Evolutionary conservation across 2,888 invertebrate genomes (phyloP).

Genomic region (Drosophila anceps): DNA sequence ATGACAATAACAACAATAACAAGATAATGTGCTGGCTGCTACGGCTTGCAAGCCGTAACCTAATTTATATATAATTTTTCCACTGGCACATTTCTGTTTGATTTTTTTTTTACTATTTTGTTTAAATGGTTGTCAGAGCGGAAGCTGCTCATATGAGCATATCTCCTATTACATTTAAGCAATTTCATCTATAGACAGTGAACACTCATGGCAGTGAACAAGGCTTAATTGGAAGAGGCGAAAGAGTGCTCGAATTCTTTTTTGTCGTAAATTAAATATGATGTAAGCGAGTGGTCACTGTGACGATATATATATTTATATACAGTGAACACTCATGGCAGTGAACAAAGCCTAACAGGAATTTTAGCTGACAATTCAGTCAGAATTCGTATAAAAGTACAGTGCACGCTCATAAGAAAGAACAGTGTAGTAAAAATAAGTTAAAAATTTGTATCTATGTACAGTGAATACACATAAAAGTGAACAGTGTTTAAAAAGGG

Average conservation of each 20-base stretch:
- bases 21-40: conserved; percentile 28
- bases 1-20: conserved; percentile 15
- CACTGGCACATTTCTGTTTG: conserved; percentile 44
- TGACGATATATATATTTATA: background rate
- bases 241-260: background rate
- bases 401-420: too few species aligned
- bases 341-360: too few species aligned
- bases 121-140: conserved; percentile 54
- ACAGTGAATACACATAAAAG: background rate
- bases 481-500: background rate
- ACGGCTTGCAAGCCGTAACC: conserved; percentile 42
- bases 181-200: conserved; percentile 14
- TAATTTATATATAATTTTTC: conserved; percentile 69
- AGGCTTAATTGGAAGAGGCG: background rate
- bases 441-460: background rate
- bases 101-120: conserved; percentile 15
- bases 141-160: conserved; percentile 77
- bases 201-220: background rate
- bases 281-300: too few species aligned
- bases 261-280: background rate
- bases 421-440: too few species aligned
- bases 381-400: too few species aligned
- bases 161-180: conserved; percentile 60
- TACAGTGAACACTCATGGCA: background rate
- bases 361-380: too few species aligned